phyloP scores from a whole-genome alignment of 2,888 invertebrate species.

The Tolmerus cingulatus region DNA sequence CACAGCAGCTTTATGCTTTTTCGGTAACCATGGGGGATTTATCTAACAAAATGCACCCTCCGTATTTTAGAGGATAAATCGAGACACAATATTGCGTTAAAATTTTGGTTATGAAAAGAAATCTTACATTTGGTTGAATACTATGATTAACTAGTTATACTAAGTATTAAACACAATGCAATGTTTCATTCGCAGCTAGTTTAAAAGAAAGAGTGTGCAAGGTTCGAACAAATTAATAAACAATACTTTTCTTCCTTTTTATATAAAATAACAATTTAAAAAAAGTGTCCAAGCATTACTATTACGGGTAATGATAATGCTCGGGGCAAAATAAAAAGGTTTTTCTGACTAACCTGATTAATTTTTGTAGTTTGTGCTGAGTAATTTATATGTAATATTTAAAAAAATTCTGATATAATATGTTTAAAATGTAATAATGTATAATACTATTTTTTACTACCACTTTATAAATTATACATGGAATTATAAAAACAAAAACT shows the following conservation, averaged over 20 bases:
- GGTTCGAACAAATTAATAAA: not conserved
- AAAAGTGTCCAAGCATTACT: too few relatives aligned
- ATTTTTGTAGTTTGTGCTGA: too few relatives aligned
- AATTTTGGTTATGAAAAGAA: not conserved
- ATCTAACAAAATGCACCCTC: not conserved
- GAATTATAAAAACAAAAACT: too few relatives aligned
- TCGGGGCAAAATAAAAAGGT: too few relatives aligned
- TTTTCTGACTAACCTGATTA: too few relatives aligned
- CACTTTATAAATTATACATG: too few relatives aligned
- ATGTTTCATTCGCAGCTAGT: not conserved
- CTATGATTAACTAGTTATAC: not conserved
- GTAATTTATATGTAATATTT: too few relatives aligned
- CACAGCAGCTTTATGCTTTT: not conserved
- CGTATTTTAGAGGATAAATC: not conserved
- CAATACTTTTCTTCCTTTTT: not conserved
- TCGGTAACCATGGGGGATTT: not conserved
- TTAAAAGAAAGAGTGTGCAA: not conserved
- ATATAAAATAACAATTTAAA: too few relatives aligned
- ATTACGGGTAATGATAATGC: too few relatives aligned
- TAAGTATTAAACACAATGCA: not conserved
- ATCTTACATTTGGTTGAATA: not conserved
- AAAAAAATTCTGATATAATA: too few relatives aligned
- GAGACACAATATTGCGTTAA: not conserved
- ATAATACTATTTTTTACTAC: too few relatives aligned
- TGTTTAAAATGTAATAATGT: too few relatives aligned